A percentile compares a stretch with the other conserved stretches of the same genome.
phyloP scores from a whole-genome alignment of 2,113 vertebrate species.

The Nothobranchius furzeri region DNA sequence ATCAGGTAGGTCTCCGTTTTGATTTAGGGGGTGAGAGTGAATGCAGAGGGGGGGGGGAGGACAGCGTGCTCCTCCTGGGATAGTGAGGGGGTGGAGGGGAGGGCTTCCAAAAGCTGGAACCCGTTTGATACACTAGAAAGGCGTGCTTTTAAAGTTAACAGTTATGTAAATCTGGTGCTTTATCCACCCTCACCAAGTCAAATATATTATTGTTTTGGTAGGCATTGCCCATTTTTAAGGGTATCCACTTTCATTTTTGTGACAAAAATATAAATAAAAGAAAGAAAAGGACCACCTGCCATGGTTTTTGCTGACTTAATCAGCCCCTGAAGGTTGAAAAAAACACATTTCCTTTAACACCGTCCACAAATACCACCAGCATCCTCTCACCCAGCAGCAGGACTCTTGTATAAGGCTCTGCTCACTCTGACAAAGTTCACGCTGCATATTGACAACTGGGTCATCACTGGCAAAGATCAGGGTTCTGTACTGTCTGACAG shows the following conservation, averaged over 20 bases:
- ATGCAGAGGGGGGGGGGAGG: too few relatives aligned
- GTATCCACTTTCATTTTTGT: too few relatives aligned
- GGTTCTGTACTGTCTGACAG: background rate
- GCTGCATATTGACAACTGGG: constrained; percentile 7
- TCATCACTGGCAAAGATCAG: background rate
- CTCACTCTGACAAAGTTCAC: background rate
- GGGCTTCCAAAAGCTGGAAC: background rate
- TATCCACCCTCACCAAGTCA: too few relatives aligned
- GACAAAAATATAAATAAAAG: too few relatives aligned
- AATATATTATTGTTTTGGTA: too few relatives aligned
- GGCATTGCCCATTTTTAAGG: too few relatives aligned
- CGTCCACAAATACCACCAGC: too few relatives aligned
- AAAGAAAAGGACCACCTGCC: background rate
- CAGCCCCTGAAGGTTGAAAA: too few relatives aligned
- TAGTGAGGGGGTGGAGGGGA: constrained; percentile 1
- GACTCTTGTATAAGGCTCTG: constrained; percentile 1
- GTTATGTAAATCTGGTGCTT: too few relatives aligned
- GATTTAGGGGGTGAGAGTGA: background rate
- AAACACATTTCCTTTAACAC: too few relatives aligned
- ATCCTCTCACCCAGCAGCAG: background rate
- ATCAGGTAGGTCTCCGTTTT: constrained; percentile 55
- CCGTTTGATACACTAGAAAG: background rate
- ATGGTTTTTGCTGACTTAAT: background rate
- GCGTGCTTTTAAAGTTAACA: too few relatives aligned
- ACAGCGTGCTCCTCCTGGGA: constrained; percentile 13